Base-by-base conservation (phyloP, 2,113 vertebrate species). In the Poeciliopsis turrubarensis region DNA sequence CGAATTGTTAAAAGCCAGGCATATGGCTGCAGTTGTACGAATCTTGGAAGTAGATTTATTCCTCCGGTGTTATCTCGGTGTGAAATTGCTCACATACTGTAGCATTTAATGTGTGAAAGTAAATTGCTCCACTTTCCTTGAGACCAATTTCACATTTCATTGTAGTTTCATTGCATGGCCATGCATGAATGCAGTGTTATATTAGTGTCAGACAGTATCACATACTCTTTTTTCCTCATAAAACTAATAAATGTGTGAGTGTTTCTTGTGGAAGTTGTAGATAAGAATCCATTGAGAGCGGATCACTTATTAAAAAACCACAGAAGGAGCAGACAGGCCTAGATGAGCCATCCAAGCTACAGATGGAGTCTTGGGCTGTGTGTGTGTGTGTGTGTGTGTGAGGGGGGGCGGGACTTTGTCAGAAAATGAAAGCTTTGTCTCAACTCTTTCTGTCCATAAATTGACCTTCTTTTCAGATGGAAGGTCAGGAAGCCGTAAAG, bases 351-450 rank as follows among this genome's bases (percentile, higher is more conserved):
- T 69, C 73, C 73, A 63, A 77, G 67, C 79, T 60, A 63, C 39
- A 72, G 76, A 79, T 29, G 12, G 31, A 69, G 74, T 65, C 80
- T 79, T 60, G 37, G 39, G 39, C 1, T 51, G 19, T 11, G 10
- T 37, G 34, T 37, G 34, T 34, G 34, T 34, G 39, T n/a, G n/a
- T n/a, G n/a, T n/a, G n/a, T n/a, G n/a, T n/a, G n/a, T n/a, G n/a
- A n/a, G n/a, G 39, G 13, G 8, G 8, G 22, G 67, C 75, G 83
- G 61, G 71, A 80, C 63, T 29, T 65, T 51, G 47, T 47, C 44
- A 80, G 79, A 87, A 87, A 90, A 92, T 86, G 75, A 83, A 88
- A 77, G 82, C 72, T 83, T 88, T 91, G 87, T 90, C 44, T 77
- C 14, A 27, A 72, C 57, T 73, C 32, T 34, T 65, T 68, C 64